Evolutionary conservation across 1,140 invertebrate species (phyloP), one percentile per base, ranked within the genome.

Genomic region (Tenebrio molitor): DNA sequence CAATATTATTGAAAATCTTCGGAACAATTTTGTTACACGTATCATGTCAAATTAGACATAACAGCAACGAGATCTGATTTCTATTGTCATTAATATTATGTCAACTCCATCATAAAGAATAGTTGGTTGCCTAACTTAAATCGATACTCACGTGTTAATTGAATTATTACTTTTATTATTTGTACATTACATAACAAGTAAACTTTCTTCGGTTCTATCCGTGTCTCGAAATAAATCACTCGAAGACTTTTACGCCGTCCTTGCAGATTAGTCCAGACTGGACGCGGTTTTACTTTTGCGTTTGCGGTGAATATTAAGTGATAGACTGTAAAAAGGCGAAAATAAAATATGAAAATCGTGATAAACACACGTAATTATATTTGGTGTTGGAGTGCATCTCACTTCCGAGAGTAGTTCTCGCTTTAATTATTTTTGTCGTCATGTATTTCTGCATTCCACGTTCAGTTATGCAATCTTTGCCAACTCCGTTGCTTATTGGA

Each of bases 361-460:
- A 58, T 58, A 58, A 58, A 58, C 14, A 10, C 23, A 17, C 15
- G 23, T 58, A 29, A 58, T 58, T 58, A 29, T 58, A 58, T 21
- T 58, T 6, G 19, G 23, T 29, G 21, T 3, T 19, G 7, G n/a
- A n/a, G n/a, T n/a, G 17, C 23, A 12, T 39, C 36, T 39, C 36
- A n/a, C 36, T 39, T 39, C 5, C 36, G 0, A 5, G 36, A 39
- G 29, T 12, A 29, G 3, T 5, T 29, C 50, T 29, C 23, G n/a
- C n/a, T 58, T 58, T 58, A 58, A 58, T 29, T 58, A 58, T 58
- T 58, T 58, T 58, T 29, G n/a, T 58, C 50, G 12, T 58, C 7
- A 21, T 7, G 42, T n/a, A n/a, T 39, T 12, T 12, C n/a, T 39
- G 36, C 36, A 39, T 39, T 7, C 12, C 36, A 12, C 2, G 6